Evolutionary conservation across 35 echinoderm and acorn worm species (phyloP), one percentile per base, ranked within the genome.

Genomic region (Acanthaster planci): DNA sequence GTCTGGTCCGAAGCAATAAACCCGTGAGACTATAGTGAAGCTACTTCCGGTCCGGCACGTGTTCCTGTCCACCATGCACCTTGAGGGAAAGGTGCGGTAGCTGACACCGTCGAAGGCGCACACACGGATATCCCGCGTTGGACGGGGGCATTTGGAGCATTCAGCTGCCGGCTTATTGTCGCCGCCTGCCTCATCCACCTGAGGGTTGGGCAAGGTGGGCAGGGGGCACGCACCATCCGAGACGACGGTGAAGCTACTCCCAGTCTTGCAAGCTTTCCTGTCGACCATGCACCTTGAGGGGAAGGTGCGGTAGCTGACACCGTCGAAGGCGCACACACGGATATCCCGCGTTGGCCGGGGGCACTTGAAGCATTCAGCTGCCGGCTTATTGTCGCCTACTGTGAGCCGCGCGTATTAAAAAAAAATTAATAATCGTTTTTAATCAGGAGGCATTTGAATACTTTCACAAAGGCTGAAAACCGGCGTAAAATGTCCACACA

Each of bases 41-140:
- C 30, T 29, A 14, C 30, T 19, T 10, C 64, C 64, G 18, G 30
- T 72, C 22, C 0, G 26, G 64, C 64, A 72, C 19, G 26, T 26
- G 2, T 14, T 12, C 64, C 64, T 21, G 21, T 72, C 64, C 29
- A 35, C 7, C 10, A 72, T 2, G 34, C 64, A 72, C 64, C 30
- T 10, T 2, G 64, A 72, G 7, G 23, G 64, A 30, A 72, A 35
- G 26, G 64, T 72, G 26, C 64, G 64, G 10, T 21, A 27, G 23
- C 30, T 10, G 64, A 72, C 64, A 6, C 64, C 64, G 64, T 72
- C 23, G 64, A 72, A 72, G 8, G 29, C 64, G 30, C 64, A 72
- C 26, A 72, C 64, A 14, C 22, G 64, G 27, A 8, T n/a, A 8
- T n/a, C 17, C 27, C 0, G 2, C 2, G 7, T 36, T 72, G 64